These are phyloP conservation scores for Cyclargus thomasi DNA, from an alignment of 1,140 invertebrate species.

Conservation along the genomic window DNA sequence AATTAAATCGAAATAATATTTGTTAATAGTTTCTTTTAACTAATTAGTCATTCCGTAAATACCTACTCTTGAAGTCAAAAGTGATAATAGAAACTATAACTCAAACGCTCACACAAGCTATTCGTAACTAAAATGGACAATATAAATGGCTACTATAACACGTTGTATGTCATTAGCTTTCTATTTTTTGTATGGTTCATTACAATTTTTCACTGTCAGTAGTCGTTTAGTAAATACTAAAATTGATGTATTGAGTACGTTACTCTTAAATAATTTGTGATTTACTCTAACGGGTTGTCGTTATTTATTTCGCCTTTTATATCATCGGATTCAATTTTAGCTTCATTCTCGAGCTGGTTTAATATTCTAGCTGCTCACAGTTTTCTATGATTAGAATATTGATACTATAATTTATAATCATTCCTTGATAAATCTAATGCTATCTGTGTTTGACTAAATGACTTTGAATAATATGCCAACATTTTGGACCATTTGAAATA, in stretches of 20 bases:
- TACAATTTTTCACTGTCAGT: conserved; percentile 7
- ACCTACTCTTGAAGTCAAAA: background rate
- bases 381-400: no score
- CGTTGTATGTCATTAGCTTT: background rate
- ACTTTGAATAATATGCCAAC: background rate
- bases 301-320: background rate
- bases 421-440: no score
- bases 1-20: background rate
- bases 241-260: background rate
- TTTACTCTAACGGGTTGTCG: background rate
- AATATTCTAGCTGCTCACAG: no score
- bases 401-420: no score
- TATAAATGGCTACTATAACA: background rate
- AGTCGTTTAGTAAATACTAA: conserved; percentile 7
- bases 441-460: background rate
- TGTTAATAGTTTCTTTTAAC: background rate
- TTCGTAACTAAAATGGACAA: background rate
- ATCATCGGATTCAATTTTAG: background rate
- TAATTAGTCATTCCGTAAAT: background rate
- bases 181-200: background rate
- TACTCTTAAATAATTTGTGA: background rate
- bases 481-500: background rate
- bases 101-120: background rate
- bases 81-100: background rate
- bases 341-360: background rate